Evolutionary conservation across 1,140 invertebrate genomes (phyloP).

Genomic region (Euglossa dilemma): DNA sequence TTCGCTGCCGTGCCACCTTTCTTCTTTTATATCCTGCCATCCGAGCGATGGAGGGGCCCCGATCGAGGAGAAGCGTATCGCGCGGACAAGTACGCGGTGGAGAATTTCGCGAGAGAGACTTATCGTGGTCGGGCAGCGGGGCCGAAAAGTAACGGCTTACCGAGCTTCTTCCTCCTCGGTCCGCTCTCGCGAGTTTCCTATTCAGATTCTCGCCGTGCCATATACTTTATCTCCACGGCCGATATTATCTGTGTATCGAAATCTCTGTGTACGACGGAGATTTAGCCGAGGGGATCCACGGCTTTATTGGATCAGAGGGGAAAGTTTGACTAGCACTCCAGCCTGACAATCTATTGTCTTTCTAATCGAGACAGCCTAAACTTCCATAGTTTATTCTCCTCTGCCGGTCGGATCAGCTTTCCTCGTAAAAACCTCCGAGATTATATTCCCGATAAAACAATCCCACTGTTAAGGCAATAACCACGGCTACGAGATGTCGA

Average conservation of each 20-base stretch:
- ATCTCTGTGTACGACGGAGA: slow-evolving; percentile 9
- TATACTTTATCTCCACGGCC: slow-evolving; percentile 23
- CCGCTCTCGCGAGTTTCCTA: neutral
- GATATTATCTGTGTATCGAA: slow-evolving; percentile 20
- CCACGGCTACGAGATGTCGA: neutral
- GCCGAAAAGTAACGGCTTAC: slow-evolving; percentile 7
- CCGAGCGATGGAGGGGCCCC: no score
- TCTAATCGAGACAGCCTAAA: slow-evolving; percentile 17
- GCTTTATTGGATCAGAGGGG: slow-evolving; percentile 32
- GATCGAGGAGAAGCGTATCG: neutral
- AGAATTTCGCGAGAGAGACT: slow-evolving; percentile 2
- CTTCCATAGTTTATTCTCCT: neutral
- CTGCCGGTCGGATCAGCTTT: neutral
- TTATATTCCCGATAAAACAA: neutral
- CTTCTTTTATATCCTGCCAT: neutral
- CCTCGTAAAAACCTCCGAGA: neutral
- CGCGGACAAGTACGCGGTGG: no score
- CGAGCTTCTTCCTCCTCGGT: neutral
- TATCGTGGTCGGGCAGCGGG: no score
- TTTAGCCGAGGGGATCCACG: slow-evolving; percentile 21
- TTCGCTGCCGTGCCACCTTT: neutral
- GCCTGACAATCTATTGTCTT: slow-evolving; percentile 27
- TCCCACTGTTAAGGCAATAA: neutral
- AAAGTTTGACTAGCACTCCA: slow-evolving; percentile 36
- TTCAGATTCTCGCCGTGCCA: slow-evolving; percentile 2